Conservation (phyloP, 2,113 vertebrate genomes). For the Pungitius pungitius region DNA sequence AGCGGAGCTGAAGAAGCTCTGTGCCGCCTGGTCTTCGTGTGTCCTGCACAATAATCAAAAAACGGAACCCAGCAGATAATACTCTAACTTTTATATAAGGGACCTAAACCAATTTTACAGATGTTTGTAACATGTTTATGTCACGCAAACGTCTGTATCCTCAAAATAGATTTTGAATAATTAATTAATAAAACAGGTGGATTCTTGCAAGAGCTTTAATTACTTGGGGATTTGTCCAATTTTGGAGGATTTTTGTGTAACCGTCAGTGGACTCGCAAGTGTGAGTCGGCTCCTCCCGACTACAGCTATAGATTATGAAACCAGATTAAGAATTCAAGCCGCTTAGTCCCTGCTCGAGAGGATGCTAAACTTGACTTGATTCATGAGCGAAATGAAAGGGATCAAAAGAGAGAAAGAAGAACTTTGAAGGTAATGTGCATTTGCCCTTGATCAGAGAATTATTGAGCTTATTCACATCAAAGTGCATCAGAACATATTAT, state of each 20-base stretch:
- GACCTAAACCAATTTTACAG: slow-evolving; percentile 18
- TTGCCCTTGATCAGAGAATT: slow-evolving; percentile 23
- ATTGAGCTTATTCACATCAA: slow-evolving; percentile 2
- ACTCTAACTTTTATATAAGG: neutral
- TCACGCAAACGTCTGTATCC: slow-evolving; percentile 19
- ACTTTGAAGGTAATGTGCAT: neutral
- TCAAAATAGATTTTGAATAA: slow-evolving; percentile 23
- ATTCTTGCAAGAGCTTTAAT: slow-evolving; percentile 48
- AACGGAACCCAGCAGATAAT: slow-evolving; percentile 5
- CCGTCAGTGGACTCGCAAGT: slow-evolving; percentile 28
- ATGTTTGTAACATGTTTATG: slow-evolving; percentile 19
- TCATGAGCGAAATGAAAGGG: neutral
- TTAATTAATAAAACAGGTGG: slow-evolving; percentile 23
- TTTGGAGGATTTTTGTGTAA: slow-evolving; percentile 36
- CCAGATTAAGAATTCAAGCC: slow-evolving; percentile 63
- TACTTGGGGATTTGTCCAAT: slow-evolving; percentile 64
- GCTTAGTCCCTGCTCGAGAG: slow-evolving; percentile 39
- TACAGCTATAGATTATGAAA: slow-evolving; percentile 36
- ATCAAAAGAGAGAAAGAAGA: slow-evolving; percentile 3
- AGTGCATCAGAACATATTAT: slow-evolving; percentile 17
- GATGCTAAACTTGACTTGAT: slow-evolving; percentile 26
- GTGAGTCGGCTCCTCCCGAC: slow-evolving; percentile 45
- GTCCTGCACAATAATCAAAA: slow-evolving; percentile 18
- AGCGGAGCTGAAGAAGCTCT: slow-evolving; percentile 22
- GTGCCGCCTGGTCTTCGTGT: neutral